These are phyloP conservation scores for Plectropomus leopardus DNA, from an alignment of 2,113 vertebrate species.

Conservation along the genomic window DNA sequence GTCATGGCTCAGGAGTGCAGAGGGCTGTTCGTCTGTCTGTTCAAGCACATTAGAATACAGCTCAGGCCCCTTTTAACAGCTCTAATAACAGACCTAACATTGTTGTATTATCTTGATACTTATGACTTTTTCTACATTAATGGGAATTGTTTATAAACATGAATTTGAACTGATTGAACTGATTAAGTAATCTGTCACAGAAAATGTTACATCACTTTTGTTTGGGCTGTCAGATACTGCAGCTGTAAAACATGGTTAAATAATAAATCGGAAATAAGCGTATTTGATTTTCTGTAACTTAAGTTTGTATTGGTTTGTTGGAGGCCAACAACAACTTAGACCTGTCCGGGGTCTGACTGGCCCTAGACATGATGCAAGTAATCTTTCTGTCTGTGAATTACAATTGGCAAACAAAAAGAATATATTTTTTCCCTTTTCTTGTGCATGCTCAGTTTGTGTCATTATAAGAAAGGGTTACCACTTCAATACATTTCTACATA, in stretches of 20 bases:
- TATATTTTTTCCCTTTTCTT: not conserved
- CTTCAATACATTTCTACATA: not conserved
- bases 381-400: not conserved
- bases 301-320: not conserved
- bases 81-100: not conserved
- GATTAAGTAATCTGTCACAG: not conserved
- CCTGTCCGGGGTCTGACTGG: not conserved
- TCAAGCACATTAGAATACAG: conserved; percentile 27
- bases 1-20: conserved; percentile 55
- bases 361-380: not conserved
- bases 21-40: conserved; percentile 58
- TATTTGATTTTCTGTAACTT: not conserved
- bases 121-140: not conserved
- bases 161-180: not conserved
- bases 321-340: not conserved
- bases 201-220: not conserved
- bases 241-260: not conserved
- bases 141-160: not conserved
- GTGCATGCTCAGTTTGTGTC: not conserved
- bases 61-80: not conserved
- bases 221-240: not conserved
- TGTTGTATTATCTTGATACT: not conserved
- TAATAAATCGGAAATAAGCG: not conserved
- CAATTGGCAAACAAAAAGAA: not conserved
- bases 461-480: not conserved